Percentiles rank a stretch among this genome's conserved stretches.
phyloP scores from a whole-genome alignment of 35 echinoderm and acorn worm species.

The Acanthaster planci region DNA sequence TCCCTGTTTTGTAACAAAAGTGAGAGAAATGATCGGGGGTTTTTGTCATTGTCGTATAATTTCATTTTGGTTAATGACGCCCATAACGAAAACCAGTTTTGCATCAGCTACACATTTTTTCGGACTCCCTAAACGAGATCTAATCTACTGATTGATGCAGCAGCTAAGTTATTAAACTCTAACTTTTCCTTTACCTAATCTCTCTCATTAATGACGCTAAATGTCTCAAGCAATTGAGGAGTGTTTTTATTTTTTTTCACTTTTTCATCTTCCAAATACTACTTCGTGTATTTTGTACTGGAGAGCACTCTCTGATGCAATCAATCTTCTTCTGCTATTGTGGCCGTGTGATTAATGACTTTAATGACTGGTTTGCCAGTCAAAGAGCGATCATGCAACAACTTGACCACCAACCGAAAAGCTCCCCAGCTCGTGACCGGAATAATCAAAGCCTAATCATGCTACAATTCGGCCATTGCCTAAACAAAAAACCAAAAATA shows the following conservation, averaged over 20 bases:
- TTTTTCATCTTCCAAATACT: background rate
- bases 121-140: too few species aligned
- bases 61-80: too few species aligned
- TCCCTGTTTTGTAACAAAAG: too few species aligned
- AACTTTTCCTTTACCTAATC: too few species aligned
- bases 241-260: background rate
- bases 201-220: background rate
- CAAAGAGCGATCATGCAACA: constrained; percentile 19
- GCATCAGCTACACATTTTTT: too few species aligned
- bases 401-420: constrained; percentile 12
- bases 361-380: constrained; percentile 16
- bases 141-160: too few species aligned
- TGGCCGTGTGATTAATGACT: background rate
- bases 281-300: background rate
- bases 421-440: background rate
- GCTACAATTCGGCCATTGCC: too few species aligned
- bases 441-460: background rate
- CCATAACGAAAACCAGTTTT: too few species aligned
- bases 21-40: too few species aligned
- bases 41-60: too few species aligned
- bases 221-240: background rate
- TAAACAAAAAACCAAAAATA: too few species aligned
- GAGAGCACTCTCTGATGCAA: background rate
- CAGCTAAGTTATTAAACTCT: too few species aligned
- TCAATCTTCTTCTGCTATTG: background rate